phyloP scores from a whole-genome alignment of 2,113 vertebrate species.

The Thermophis baileyi region DNA sequence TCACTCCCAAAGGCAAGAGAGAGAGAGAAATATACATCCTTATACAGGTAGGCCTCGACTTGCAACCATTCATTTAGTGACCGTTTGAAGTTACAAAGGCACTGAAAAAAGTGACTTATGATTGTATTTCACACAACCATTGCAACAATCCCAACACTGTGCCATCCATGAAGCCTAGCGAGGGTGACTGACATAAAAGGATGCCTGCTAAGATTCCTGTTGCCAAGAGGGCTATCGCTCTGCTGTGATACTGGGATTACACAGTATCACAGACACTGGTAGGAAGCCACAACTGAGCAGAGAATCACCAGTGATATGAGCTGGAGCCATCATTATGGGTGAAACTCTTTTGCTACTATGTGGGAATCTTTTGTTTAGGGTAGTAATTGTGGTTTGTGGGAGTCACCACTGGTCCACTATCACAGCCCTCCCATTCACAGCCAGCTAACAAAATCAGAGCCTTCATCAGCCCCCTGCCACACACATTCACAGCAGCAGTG shows the following conservation, averaged over 20 bases:
- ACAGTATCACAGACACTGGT: not conserved
- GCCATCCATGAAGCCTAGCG: not conserved
- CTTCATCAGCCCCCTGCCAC: not conserved
- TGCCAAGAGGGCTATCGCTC: too few relatives aligned
- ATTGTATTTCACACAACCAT: not conserved
- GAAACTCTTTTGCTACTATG: not conserved
- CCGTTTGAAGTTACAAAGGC: not conserved
- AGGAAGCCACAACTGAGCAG: not conserved
- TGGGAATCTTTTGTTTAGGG: not conserved
- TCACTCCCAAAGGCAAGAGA: not conserved
- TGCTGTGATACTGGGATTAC: not conserved
- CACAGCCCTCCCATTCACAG: not conserved
- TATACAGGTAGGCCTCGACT: not conserved
- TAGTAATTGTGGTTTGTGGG: not conserved
- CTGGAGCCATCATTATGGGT: not conserved
- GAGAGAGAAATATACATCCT: not conserved
- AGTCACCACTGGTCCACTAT: not conserved
- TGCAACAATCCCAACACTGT: not conserved
- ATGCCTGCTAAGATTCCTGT: not conserved
- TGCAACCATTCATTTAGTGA: not conserved
- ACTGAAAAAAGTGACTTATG: not conserved
- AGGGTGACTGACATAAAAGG: not conserved
- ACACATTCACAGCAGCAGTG: too few relatives aligned
- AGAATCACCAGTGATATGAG: not conserved
- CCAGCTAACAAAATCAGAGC: not conserved